These are phyloP conservation scores for Nerophis ophidion DNA, from an alignment of 2,113 vertebrate species.

Conservation along the genomic window DNA sequence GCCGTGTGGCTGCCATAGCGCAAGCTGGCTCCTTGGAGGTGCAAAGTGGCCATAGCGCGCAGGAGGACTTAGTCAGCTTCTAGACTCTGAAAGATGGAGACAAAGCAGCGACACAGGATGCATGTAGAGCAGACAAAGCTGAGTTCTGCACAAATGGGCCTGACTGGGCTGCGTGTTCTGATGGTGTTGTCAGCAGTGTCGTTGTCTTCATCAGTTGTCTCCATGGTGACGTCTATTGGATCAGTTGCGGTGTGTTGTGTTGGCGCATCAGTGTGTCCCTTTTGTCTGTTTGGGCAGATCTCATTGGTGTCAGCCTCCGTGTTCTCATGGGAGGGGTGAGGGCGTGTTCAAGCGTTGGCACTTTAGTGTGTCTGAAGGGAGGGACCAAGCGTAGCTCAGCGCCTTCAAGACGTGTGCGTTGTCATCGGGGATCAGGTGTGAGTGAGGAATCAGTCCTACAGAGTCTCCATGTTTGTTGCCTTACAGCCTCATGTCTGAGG, in stretches of 20 bases:
- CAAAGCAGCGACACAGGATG: slow-evolving; percentile 56
- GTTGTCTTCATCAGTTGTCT: slow-evolving; percentile 66
- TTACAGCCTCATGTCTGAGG: slow-evolving; percentile 38
- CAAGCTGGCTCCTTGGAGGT: neutral
- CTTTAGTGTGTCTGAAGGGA: slow-evolving; percentile 52
- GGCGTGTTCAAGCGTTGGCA: slow-evolving; percentile 37
- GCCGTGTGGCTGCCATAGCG: too few relatives aligned
- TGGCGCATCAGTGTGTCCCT: slow-evolving; percentile 39
- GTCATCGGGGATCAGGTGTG: slow-evolving; percentile 50
- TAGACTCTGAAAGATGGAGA: slow-evolving; percentile 42
- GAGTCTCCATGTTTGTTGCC: slow-evolving; percentile 44
- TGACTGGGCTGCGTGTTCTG: slow-evolving; percentile 58
- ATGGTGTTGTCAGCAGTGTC: slow-evolving; percentile 68
- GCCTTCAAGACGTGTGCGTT: slow-evolving; percentile 47
- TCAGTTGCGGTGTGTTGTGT: slow-evolving; percentile 49
- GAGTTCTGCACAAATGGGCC: slow-evolving; percentile 32
- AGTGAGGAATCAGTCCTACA: slow-evolving; percentile 55
- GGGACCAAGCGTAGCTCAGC: slow-evolving; percentile 62
- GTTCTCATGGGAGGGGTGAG: slow-evolving; percentile 9
- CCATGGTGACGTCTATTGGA: slow-evolving; percentile 51
- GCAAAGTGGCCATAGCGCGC: slow-evolving; percentile 95
- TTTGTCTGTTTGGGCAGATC: slow-evolving; percentile 50
- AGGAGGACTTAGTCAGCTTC: slow-evolving; percentile 85
- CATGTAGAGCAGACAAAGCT: slow-evolving; percentile 24
- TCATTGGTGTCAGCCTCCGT: slow-evolving; percentile 52